These are phyloP conservation scores for Sinohyriopsis cumingii DNA, from an alignment of 2,888 invertebrate genomes.

Conservation along the genomic window DNA sequence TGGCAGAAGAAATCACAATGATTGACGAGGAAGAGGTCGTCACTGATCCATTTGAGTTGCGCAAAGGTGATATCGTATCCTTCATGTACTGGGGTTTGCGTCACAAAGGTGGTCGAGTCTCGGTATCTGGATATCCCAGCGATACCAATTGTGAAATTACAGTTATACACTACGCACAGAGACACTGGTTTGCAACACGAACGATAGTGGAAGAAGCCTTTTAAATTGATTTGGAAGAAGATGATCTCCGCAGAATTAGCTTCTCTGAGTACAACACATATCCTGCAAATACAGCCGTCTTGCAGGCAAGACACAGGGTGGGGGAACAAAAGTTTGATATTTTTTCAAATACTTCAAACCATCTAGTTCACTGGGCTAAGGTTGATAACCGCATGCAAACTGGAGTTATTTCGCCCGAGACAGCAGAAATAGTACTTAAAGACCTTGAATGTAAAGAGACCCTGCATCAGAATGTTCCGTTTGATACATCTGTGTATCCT, in stretches of 20 bases:
- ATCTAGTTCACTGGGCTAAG: constrained; percentile 27
- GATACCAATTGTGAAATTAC: constrained; percentile 1
- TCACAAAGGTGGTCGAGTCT: constrained; percentile 15
- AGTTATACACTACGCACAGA: constrained; percentile 19
- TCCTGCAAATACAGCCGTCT: constrained; percentile 6
- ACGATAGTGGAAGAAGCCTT: constrained; percentile 14
- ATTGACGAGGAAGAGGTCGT: constrained; percentile 9
- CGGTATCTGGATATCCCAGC: neutral
- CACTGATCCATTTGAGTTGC: neutral
- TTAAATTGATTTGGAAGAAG: constrained; percentile 2
- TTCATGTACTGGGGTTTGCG: constrained; percentile 20
- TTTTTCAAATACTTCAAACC: constrained; percentile 16
- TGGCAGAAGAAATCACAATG: constrained; percentile 10
- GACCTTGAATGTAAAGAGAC: too few relatives aligned
- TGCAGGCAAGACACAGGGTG: constrained; percentile 12
- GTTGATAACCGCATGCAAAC: constrained; percentile 13
- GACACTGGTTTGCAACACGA: constrained; percentile 3
- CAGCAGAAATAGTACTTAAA: too few relatives aligned
- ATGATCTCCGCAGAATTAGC: constrained; percentile 6
- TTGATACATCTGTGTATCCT: too few relatives aligned
- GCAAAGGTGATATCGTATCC: constrained; percentile 11
- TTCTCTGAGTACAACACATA: constrained; percentile 17
- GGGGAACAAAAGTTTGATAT: constrained; percentile 15
- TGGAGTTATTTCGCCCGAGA: neutral
- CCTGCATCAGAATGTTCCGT: too few relatives aligned